These are phyloP conservation scores for Drosophila nr. medialis DNA, from an alignment of 2,888 invertebrate species.

Conservation along the genomic window DNA sequence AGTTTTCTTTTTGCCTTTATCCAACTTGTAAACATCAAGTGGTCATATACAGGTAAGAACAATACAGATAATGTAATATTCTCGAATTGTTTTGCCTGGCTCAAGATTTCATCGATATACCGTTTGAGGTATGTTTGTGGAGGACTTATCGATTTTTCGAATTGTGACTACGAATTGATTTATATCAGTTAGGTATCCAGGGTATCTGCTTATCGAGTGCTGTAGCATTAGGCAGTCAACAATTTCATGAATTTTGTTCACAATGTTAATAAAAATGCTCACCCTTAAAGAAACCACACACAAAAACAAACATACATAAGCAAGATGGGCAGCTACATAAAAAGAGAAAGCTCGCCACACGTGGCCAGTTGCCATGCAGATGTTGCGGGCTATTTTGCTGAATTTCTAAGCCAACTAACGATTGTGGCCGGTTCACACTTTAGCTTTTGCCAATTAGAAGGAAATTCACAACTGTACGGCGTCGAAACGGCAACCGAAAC, in stretches of 20 bases:
- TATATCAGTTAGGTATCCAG: constrained; percentile 1
- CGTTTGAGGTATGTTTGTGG: not conserved
- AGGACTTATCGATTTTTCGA: not conserved
- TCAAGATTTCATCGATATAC: not conserved
- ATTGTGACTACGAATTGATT: not conserved
- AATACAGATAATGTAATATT: not conserved
- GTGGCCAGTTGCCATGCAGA: constrained; percentile 13
- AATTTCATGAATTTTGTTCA: constrained; percentile 17
- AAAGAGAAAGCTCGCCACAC: not conserved
- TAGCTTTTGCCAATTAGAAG: constrained; percentile 71
- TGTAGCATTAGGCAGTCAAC: constrained; percentile 5
- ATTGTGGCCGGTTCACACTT: constrained; percentile 36
- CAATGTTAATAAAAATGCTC: constrained; percentile 59
- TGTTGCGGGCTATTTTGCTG: constrained; percentile 37
- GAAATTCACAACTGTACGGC: constrained; percentile 50
- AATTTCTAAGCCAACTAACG: constrained; percentile 50
- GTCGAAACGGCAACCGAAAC: constrained; percentile 17
- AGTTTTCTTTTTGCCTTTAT: constrained; percentile 1
- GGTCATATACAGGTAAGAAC: not conserved
- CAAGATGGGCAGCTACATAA: constrained; percentile 5
- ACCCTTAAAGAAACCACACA: constrained; percentile 43
- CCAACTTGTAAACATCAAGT: constrained; percentile 16
- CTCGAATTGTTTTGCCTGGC: not conserved
- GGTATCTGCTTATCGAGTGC: constrained; percentile 7
- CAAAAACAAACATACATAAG: constrained; percentile 31